Evolutionary conservation across 2,113 vertebrate genomes (phyloP), one percentile per base, ranked within the genome.

Genomic region (Tichodroma muraria): DNA sequence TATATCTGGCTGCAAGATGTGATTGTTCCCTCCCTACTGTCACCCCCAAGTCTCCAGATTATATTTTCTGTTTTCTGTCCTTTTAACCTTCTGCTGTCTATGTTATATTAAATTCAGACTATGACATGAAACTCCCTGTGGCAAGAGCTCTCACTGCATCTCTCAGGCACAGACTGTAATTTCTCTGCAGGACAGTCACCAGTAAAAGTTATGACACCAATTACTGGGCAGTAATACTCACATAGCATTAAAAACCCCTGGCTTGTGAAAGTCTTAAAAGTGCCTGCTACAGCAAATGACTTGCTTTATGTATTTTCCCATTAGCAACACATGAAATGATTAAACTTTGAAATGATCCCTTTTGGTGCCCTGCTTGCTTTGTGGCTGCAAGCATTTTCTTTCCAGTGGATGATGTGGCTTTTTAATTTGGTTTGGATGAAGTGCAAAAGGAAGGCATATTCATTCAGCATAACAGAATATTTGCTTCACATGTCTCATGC

Each of bases 201-300:
- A 90, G 57, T 33, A 60, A 89, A 77, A 95, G 73, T 91, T 95
- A 91, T 47, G 66, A 92, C 63, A 92, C 40, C 81, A 87, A 92
- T 84, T 95, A 88, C 49, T 42, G 65, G 31, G 45, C 80, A 90
- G 60, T 71, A 50, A 60, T 44, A 65, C 37, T 70, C 69, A 71
- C 45, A 79, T 9, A 84, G 49, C 49, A 24, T 27, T 56, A 73
- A 71, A 90, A 92, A 71, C 8, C 30, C 44, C 28, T 25, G 81
- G 31, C 53, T 70, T 79, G 16, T 54, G 22, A 47, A 92, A 86
- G 47, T 71, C 88, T 85, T 89, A 64, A 82, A 85, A 92, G 44
- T 35, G 56, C 53, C 59, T 94, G 72, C 80, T 64, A 54, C 60
- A 79, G 63, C 77, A 96, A 65, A 65, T 6, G 3, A 84, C 56